Evolutionary conservation across 2,888 invertebrate species (phyloP), one percentile per base, ranked within the genome.

Genomic region (Drosophila parthenogenetica): DNA sequence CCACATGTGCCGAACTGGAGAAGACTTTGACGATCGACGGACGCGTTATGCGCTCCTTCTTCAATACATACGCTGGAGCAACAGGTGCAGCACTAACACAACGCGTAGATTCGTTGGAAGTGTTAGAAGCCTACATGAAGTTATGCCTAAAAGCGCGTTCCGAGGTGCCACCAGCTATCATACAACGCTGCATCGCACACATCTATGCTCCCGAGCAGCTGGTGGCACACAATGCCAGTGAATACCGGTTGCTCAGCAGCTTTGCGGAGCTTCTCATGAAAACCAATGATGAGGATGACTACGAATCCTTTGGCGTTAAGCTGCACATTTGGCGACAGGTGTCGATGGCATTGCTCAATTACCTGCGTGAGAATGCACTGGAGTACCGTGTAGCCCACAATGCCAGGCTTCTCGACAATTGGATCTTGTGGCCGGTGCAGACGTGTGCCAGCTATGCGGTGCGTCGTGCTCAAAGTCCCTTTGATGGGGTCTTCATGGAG

Each of bases 371-470:
- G 5, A 77, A 83, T 50, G 43, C 80, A 0, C 80, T 90, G 17
- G 81, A 89, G 11, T 86, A 87, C 37, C 85, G 90, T 4, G 72
- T 89, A 25, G 73, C 75, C 1, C 77, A 83, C 14, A 83, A 81
- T 71, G 82, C 88, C 0, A 37, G 50, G 3, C 46, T 90, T 10
- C 17, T 92, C 54, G 90, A 90, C 50, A 73, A 75, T 0, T 92
- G 91, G 91, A 77, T 91, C 0, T 25, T 91, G 2, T 92, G 92
- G 92, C 92, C 92, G 0, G 51, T 92, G 8, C 86, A 89, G 11
- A 73, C 79, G 0, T 81, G 77, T 37, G 74, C 80, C 17, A 79
- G 81, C 11, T 89, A 90, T 58, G 86, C 88, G 0, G 88, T 83
- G 0, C 76, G 81, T 1, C 76, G 83, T 35, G 54, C 60, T 2